Conservation (phyloP, 2,113 vertebrate species). For the human (Homo sapiens) region DNA sequence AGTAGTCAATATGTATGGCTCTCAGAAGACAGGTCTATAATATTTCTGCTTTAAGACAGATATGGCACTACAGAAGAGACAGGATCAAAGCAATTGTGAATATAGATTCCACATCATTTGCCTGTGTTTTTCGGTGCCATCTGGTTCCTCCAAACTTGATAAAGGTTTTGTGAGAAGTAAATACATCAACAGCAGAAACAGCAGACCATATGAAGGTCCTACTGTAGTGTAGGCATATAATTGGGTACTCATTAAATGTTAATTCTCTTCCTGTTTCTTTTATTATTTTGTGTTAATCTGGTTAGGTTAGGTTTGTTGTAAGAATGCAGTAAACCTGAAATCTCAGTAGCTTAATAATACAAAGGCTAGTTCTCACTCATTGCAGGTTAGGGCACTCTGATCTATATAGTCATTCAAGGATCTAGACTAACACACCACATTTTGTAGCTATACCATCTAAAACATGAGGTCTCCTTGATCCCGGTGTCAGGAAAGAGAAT, state of each 20-base stretch:
- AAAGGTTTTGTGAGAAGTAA: neutral
- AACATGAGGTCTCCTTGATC: neutral
- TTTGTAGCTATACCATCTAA: neutral
- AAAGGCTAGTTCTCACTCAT: neutral
- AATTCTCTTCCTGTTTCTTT: neutral
- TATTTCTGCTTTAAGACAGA: neutral
- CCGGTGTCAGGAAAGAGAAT: neutral
- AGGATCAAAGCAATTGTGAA: neutral
- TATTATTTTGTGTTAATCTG: neutral
- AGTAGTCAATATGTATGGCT: neutral
- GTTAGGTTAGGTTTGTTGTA: neutral
- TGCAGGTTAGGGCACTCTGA: neutral
- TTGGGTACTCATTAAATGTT: neutral
- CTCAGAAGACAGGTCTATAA: neutral
- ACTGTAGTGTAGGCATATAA: neutral
- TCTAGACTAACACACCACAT: neutral
- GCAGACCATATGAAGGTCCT: neutral
- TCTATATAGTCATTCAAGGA: neutral
- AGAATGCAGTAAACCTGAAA: neutral
- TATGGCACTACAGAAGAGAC: neutral
- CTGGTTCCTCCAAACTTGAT: neutral
- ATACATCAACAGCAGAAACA: neutral
- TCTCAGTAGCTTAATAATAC: neutral
- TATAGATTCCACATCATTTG: neutral
- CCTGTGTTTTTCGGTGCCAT: neutral